A percentile compares a stretch with the other conserved stretches of the same genome.
Conservation (phyloP, 2,888 invertebrate species). For the Dicranocentrus wangi region DNA sequence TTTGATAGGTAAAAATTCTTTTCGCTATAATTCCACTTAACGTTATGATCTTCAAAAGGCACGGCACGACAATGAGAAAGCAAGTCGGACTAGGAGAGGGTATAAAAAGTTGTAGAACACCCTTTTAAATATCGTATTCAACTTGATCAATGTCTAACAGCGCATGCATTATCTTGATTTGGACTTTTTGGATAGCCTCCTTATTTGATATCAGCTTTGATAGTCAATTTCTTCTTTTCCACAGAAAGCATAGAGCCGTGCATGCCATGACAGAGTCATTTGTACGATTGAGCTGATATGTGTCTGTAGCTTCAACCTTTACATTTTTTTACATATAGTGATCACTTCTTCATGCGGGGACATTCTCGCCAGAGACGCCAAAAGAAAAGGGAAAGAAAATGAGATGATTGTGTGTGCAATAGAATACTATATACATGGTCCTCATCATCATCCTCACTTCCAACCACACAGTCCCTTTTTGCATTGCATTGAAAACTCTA, state of each 20-base stretch:
- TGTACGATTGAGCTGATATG: slow-evolving; percentile 23
- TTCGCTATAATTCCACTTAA: slow-evolving; percentile 11
- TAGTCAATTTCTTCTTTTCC: slow-evolving; percentile 44
- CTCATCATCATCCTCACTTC: not conserved
- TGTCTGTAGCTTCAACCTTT: not conserved
- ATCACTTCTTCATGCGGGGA: not conserved
- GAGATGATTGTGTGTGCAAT: slow-evolving; percentile 1
- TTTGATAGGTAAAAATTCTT: slow-evolving; percentile 15
- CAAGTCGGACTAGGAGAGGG: slow-evolving; percentile 19
- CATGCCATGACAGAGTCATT: slow-evolving; percentile 44
- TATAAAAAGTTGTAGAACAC: slow-evolving; percentile 58
- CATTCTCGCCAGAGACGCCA: not conserved
- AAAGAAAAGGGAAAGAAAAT: slow-evolving; percentile 27
- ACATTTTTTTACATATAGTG: not conserved
- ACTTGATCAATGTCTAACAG: slow-evolving; percentile 54
- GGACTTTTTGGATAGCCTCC: slow-evolving; percentile 42
- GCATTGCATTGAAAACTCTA: not conserved
- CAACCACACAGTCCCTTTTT: not conserved
- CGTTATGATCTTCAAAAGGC: slow-evolving; percentile 19
- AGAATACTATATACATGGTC: not conserved
- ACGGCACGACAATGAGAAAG: slow-evolving; percentile 21
- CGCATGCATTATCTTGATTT: slow-evolving; percentile 47
- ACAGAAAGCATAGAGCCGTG: not conserved
- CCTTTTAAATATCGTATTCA: slow-evolving; percentile 58
- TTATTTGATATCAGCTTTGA: slow-evolving; percentile 49